phyloP scores from a whole-genome alignment of 2,888 invertebrate species.

The Dynastes maya region DNA sequence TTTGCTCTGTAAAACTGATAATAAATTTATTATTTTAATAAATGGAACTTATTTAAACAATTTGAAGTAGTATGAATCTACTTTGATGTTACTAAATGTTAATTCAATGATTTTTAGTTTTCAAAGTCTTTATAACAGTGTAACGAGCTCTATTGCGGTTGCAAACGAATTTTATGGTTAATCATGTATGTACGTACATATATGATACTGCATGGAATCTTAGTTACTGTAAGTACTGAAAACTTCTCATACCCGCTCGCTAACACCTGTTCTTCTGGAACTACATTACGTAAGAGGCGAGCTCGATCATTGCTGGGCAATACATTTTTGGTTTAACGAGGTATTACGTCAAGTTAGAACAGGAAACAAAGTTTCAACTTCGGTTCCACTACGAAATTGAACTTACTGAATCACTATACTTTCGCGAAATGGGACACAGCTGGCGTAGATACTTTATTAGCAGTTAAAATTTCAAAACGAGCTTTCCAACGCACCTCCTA shows the following conservation, averaged over 20 bases:
- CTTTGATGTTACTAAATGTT: too few relatives aligned
- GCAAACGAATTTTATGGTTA: too few relatives aligned
- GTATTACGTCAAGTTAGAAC: constrained; percentile 10
- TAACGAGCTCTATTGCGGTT: too few relatives aligned
- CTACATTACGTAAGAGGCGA: constrained; percentile 8
- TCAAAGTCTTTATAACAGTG: not conserved
- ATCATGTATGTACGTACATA: constrained; percentile 2
- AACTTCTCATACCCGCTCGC: not conserved
- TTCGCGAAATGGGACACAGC: constrained; percentile 29
- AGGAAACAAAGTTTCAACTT: constrained; percentile 33
- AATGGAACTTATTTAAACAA: too few relatives aligned
- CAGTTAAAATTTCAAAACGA: constrained; percentile 44
- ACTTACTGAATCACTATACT: constrained; percentile 31
- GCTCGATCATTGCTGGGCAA: not conserved
- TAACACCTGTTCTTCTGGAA: too few relatives aligned
- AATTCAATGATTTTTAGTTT: too few relatives aligned
- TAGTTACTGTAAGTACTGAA: not conserved
- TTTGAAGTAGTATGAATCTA: too few relatives aligned
- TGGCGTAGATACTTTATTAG: constrained; percentile 35
- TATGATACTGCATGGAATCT: not conserved
- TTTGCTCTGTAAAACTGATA: too few relatives aligned
- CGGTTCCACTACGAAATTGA: constrained; percentile 27
- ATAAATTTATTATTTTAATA: too few relatives aligned
- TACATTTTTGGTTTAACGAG: not conserved
- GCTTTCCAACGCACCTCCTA: constrained; percentile 40